phyloP scores from a whole-genome alignment of 2,113 vertebrate species.

The Cygnus buccinator region DNA sequence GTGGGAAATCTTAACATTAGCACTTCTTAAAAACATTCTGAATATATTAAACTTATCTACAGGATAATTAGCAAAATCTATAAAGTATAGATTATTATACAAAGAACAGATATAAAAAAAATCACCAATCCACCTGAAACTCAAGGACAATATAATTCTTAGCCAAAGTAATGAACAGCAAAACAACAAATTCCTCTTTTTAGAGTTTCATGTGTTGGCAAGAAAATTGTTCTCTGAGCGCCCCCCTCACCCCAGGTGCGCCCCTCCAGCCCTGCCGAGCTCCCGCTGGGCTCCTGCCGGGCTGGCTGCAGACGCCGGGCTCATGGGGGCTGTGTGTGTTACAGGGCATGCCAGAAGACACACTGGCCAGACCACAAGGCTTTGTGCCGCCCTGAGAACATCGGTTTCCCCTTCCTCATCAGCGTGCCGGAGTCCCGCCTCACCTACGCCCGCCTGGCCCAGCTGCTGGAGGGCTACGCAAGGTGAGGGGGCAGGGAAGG shows the following conservation, averaged over 20 bases:
- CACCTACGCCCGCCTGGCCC: slow-evolving; percentile 88
- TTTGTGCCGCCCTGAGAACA: slow-evolving; percentile 90
- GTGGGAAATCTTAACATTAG: slow-evolving; percentile 59
- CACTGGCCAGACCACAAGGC: slow-evolving; percentile 94
- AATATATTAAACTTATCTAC: slow-evolving; percentile 80
- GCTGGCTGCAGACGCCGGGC: fast-evolving
- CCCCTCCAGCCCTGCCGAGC: background rate
- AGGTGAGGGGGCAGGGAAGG: slow-evolving; percentile 78
- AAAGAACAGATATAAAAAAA: slow-evolving; percentile 78
- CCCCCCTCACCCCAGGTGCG: background rate
- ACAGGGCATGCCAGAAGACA: slow-evolving; percentile 90
- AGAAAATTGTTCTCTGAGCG: background rate
- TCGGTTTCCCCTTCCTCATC: slow-evolving; percentile 94
- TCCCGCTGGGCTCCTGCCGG: fast-evolving
- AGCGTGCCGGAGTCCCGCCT: slow-evolving; percentile 93
- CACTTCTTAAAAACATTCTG: slow-evolving; percentile 71
- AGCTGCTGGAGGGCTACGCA: slow-evolving; percentile 93
- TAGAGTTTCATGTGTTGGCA: background rate
- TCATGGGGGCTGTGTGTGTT: background rate
- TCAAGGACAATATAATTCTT: slow-evolving; percentile 63
- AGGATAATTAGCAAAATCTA: slow-evolving; percentile 77
- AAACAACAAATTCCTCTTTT: background rate
- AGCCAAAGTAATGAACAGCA: slow-evolving; percentile 34
- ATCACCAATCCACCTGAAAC: slow-evolving; percentile 66
- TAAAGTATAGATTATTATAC: slow-evolving; percentile 77